Percentiles rank a stretch among this genome's conserved stretches.
Evolutionary conservation across 2,113 vertebrate genomes (phyloP).

Genomic region (Hassar affinis): DNA sequence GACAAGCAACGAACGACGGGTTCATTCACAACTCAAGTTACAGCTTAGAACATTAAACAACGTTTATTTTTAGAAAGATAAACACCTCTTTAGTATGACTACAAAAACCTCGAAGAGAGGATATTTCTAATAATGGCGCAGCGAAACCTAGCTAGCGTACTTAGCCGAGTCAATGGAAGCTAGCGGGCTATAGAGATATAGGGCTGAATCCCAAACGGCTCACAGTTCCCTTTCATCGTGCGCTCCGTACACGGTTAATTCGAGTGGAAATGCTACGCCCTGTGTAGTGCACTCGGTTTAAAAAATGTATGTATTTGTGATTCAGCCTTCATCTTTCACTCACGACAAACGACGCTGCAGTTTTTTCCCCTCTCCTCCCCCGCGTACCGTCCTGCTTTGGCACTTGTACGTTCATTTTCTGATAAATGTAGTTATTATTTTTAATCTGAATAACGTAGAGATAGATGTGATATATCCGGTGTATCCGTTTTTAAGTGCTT

Average conservation of each 20-base stretch:
- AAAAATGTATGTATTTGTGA: neutral
- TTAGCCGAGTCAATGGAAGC: conserved; percentile 1
- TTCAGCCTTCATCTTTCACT: neutral
- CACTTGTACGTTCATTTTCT: too few species aligned
- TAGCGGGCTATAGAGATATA: too few species aligned
- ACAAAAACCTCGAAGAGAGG: neutral
- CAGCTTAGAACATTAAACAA: too few species aligned
- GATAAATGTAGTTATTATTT: too few species aligned
- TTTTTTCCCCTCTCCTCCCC: neutral
- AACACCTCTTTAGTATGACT: too few species aligned
- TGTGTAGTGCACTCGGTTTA: neutral
- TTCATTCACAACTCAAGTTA: neutral
- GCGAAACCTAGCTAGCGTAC: conserved; percentile 36
- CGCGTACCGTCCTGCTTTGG: neutral
- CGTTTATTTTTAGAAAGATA: too few species aligned
- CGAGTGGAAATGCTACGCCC: neutral
- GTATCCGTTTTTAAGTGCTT: too few species aligned
- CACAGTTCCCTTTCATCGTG: neutral
- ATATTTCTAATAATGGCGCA: conserved; percentile 48
- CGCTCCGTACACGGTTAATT: neutral
- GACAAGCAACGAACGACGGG: neutral
- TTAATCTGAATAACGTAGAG: too few species aligned
- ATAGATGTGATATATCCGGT: too few species aligned
- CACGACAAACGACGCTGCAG: conserved; percentile 11
- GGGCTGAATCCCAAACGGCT: conserved; percentile 2